Base-by-base conservation (phyloP, 2,113 vertebrate genomes). In the Eulemur rufifrons region DNA sequence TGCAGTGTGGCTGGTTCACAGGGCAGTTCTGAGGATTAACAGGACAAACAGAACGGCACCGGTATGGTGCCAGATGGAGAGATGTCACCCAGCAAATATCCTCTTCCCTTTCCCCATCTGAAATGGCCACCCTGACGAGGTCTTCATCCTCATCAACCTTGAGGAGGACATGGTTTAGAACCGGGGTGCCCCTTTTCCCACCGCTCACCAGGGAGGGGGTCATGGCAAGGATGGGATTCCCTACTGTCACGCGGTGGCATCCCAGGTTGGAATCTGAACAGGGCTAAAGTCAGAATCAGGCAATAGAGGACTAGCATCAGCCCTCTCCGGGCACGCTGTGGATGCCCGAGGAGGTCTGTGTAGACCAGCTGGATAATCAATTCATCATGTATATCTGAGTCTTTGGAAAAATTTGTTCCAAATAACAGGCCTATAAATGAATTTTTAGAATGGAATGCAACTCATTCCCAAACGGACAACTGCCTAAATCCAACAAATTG, bases 281-380 rank as follows among this genome's bases (percentile, higher is more conserved):
- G 0, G 6, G 52, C 20, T 39, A 10, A 73, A 71, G 81, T 10
- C 37, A n/a, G 84, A 83, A 20, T 34, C 10, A 3, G 47, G 34
- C 54, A 9, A 23, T 0, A 7, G 32, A n/a, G 50, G 13, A 29
- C 25, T 3, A 18, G 34, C 39, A 37, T 1, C 20, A 3, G 1
- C 87, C 54, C 15, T 1, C 3, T 37, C 68, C 5, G 2, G 4
- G 6, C 6, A 3, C 1, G 1, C 2, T 42, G 50, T 0, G 11
- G 63, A 45, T 8, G 50, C 27, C 37, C 1, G 42, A 8, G 1
- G 0, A 15, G 32, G 45, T 47, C 76, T 74, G 42, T 7, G 56
- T 5, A 23, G 47, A 32, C 5, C 39, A 42, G 17, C 9, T 18
- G 34, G 68, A 32, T 13, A 56, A 63, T 39, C 85, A 63, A 34